A percentile compares a stretch with the other conserved stretches of the same genome.
phyloP scores from a whole-genome alignment of 2,113 vertebrate species.

The Eulemur macaco region DNA sequence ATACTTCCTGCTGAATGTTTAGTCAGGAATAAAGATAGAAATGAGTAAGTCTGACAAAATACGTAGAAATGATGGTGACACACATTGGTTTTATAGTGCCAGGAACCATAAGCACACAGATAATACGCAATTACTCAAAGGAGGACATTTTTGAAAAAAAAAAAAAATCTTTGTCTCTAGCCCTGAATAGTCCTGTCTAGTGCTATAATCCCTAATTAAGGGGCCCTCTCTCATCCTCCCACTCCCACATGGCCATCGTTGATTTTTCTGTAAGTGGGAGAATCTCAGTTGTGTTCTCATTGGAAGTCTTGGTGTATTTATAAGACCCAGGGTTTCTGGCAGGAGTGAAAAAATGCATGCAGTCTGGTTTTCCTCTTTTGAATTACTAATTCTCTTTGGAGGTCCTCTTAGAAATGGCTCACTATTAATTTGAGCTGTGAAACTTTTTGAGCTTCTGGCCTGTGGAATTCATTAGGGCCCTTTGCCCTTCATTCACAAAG shows the following conservation, averaged over 20 bases:
- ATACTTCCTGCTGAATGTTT: neutral
- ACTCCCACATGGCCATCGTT: neutral
- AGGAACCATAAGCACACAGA: neutral
- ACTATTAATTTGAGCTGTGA: neutral
- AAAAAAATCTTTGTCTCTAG: neutral
- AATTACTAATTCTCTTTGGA: neutral
- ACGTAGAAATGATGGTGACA: neutral
- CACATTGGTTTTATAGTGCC: neutral
- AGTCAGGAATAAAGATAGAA: conserved; percentile 13
- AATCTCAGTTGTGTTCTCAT: neutral
- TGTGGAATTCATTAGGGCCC: neutral
- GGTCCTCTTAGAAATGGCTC: neutral
- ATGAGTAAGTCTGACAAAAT: neutral
- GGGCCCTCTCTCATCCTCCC: neutral
- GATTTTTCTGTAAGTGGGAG: neutral
- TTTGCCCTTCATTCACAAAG: neutral
- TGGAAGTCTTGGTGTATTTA: neutral
- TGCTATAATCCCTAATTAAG: neutral
- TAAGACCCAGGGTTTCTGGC: neutral
- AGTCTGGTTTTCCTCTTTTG: neutral
- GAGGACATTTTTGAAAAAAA: neutral
- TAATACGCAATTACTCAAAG: neutral
- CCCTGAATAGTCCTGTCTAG: neutral
- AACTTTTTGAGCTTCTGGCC: neutral
- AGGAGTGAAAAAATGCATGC: neutral